Evolutionary conservation across 2,113 vertebrate species (phyloP).

Genomic region (Gasterosteus nipponicus): DNA sequence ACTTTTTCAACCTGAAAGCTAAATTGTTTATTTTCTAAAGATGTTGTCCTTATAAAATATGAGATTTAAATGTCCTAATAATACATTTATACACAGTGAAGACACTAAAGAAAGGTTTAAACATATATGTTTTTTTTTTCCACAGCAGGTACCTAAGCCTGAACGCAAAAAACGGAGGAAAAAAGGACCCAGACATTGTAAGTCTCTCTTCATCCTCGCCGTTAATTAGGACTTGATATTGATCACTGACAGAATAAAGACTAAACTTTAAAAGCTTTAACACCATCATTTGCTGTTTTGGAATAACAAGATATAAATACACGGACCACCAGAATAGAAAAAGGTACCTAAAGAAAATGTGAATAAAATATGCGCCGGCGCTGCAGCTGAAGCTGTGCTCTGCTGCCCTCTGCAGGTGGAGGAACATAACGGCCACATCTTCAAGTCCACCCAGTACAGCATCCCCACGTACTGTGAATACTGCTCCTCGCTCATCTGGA

Average conservation of each 20-base stretch:
- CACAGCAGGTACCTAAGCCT: constrained; percentile 85
- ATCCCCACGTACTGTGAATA: constrained; percentile 98
- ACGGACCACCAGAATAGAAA: not conserved
- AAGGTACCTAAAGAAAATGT: not conserved
- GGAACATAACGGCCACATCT: constrained; percentile 98
- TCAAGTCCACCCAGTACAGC: constrained; percentile 98
- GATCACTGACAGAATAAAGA: not conserved
- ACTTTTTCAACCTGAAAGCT: not conserved
- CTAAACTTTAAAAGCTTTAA: not conserved
- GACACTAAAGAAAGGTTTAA: not conserved
- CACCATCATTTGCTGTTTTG: constrained; percentile 6
- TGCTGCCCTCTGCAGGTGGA: constrained; percentile 85
- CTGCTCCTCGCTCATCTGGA: constrained; percentile 98
- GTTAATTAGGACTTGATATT: not conserved
- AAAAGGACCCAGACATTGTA: constrained; percentile 94
- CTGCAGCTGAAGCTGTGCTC: constrained; percentile 13
- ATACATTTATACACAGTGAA: not conserved
- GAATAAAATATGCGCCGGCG: not conserved
- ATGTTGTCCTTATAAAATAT: not conserved
- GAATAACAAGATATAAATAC: constrained; percentile 5
- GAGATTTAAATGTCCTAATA: not conserved
- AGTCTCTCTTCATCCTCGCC: constrained; percentile 68
- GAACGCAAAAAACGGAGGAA: constrained; percentile 97
- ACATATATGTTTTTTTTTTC: not conserved
- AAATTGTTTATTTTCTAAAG: not conserved